These are phyloP conservation scores for Pseudomyrmex gracilis DNA, from an alignment of 1,140 invertebrate genomes.

Conservation along the genomic window DNA sequence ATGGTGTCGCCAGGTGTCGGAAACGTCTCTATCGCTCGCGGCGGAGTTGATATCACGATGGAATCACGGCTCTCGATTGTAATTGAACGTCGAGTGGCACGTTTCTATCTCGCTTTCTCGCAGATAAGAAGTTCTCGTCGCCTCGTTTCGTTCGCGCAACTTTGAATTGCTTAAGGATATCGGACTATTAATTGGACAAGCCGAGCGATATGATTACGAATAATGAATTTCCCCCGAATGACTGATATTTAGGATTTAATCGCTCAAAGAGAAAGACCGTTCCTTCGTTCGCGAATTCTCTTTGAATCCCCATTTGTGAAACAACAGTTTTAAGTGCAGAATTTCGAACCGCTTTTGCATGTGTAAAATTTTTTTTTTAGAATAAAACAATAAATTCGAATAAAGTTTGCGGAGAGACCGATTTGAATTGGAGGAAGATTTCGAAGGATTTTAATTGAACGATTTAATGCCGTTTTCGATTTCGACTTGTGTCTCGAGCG, in stretches of 20 bases:
- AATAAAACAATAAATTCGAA: background rate
- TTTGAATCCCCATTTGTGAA: background rate
- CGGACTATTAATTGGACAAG: background rate
- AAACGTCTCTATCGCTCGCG: constrained; percentile 65
- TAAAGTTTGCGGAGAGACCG: background rate
- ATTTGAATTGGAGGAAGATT: too few species aligned
- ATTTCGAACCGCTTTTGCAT: too few species aligned
- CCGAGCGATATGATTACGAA: background rate
- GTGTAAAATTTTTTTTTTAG: background rate
- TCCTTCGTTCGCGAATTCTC: background rate
- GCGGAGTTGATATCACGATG: constrained; percentile 69
- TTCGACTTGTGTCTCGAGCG: too few species aligned
- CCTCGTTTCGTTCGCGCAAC: background rate
- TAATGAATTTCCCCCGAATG: background rate
- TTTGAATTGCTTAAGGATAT: constrained; percentile 28
- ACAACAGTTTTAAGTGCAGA: background rate
- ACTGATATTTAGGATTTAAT: background rate
- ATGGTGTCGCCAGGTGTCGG: constrained; percentile 67
- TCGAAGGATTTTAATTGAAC: too few species aligned
- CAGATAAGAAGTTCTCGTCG: constrained; percentile 35
- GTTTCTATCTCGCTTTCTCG: constrained; percentile 3
- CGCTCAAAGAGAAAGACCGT: background rate
- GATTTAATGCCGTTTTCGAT: too few species aligned
- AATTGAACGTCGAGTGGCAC: constrained; percentile 59
- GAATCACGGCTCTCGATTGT: constrained; percentile 66